A percentile compares a stretch with the other conserved stretches of the same genome.
These are phyloP conservation scores for Eilema caniola DNA, from an alignment of 2,888 invertebrate genomes.

Conservation along the genomic window DNA sequence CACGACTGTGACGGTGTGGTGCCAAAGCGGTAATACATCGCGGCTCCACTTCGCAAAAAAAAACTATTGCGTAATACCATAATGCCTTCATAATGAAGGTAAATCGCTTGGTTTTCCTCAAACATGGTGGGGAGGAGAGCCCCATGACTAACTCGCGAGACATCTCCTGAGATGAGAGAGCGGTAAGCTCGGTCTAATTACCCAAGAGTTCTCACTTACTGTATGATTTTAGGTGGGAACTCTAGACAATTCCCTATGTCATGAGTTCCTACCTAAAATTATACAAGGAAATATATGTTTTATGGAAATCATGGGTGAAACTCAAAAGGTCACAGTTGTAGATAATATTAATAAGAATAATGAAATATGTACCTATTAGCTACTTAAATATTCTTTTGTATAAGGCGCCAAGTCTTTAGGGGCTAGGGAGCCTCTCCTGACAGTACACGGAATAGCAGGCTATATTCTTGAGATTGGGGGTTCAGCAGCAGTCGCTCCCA, in stretches of 20 bases:
- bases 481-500: too few species aligned
- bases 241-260: too few species aligned
- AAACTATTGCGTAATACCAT: constrained; percentile 3
- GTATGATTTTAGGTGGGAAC: too few species aligned
- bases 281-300: neutral
- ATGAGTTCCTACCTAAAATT: neutral
- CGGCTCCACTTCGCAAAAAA: constrained; percentile 5
- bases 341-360: too few species aligned
- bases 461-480: too few species aligned
- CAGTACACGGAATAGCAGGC: too few species aligned
- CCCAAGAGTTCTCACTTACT: neutral
- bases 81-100: neutral
- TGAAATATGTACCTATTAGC: too few species aligned
- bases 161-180: neutral
- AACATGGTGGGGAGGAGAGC: neutral
- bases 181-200: neutral
- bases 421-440: too few species aligned
- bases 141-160: neutral
- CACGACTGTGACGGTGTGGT: constrained; percentile 2
- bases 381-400: too few species aligned
- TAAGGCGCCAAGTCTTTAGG: too few species aligned
- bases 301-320: too few species aligned
- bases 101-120: neutral
- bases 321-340: too few species aligned
- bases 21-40: neutral